These are phyloP conservation scores for Phengaris alcon DNA, from an alignment of 2,888 invertebrate genomes.

Conservation along the genomic window DNA sequence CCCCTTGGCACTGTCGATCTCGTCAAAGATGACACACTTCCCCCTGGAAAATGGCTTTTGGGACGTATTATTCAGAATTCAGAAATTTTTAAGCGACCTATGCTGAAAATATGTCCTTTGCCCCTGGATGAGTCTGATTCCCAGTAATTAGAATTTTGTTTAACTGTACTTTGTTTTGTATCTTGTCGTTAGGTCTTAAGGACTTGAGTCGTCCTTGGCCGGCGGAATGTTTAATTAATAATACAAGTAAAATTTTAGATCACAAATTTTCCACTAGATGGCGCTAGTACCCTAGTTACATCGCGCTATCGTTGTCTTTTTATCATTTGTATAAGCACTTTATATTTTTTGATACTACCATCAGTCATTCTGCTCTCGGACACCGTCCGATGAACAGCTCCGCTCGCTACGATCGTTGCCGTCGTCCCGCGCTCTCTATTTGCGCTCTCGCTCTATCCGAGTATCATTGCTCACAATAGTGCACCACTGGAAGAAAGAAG, in stretches of 20 bases:
- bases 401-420: too few relatives aligned
- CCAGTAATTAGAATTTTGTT: background rate
- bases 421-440: too few relatives aligned
- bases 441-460: too few relatives aligned
- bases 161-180: background rate
- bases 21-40: conserved; percentile 30
- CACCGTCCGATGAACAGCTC: too few relatives aligned
- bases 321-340: too few relatives aligned
- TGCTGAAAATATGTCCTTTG: conserved; percentile 26
- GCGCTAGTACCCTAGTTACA: too few relatives aligned
- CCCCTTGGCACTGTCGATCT: conserved; percentile 15
- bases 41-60: conserved; percentile 33
- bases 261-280: too few relatives aligned
- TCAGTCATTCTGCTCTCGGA: too few relatives aligned
- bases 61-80: conserved; percentile 30
- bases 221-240: conserved; percentile 15
- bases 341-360: too few relatives aligned
- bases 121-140: conserved; percentile 8
- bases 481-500: too few relatives aligned
- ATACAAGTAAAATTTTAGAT: background rate
- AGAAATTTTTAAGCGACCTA: conserved; percentile 28
- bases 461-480: too few relatives aligned
- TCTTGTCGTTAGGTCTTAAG: background rate
- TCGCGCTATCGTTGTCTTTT: too few relatives aligned
- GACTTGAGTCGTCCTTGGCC: conserved; percentile 11